Conservation (phyloP, 64 coral and sea anemone genomes). For the Actinia equina region DNA sequence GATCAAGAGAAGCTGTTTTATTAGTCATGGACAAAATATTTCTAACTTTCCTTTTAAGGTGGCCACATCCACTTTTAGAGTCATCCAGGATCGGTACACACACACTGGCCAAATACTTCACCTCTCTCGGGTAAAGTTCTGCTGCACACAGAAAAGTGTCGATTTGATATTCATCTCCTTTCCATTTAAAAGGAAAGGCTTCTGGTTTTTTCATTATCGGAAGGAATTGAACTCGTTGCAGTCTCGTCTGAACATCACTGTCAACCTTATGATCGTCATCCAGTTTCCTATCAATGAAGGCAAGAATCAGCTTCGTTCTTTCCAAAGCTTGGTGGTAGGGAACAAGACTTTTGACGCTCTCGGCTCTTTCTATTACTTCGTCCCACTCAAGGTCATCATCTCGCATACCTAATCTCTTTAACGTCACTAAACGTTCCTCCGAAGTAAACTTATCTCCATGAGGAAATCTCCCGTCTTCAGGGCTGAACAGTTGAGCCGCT, state of each 20-base stretch:
- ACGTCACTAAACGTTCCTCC: slow-evolving; percentile 29
- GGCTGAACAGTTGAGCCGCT: slow-evolving; percentile 33
- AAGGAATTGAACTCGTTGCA: slow-evolving; percentile 55
- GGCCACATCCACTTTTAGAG: neutral
- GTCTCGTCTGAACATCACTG: neutral
- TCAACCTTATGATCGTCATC: neutral
- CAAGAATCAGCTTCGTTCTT: slow-evolving; percentile 32
- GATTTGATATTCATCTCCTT: slow-evolving; percentile 24
- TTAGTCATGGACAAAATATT: neutral
- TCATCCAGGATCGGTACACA: slow-evolving; percentile 31
- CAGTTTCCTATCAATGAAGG: slow-evolving; percentile 31
- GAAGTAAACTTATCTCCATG: slow-evolving; percentile 14
- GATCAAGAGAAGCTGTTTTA: neutral
- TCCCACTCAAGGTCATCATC: slow-evolving; percentile 47
- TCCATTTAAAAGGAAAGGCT: slow-evolving; percentile 64
- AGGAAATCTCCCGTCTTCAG: slow-evolving; percentile 65
- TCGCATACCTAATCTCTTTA: slow-evolving; percentile 56
- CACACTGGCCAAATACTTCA: slow-evolving; percentile 53
- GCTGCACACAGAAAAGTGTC: slow-evolving; percentile 19
- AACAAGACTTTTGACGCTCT: slow-evolving; percentile 25
- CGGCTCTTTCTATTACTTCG: slow-evolving; percentile 58
- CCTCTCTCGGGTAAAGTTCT: slow-evolving; percentile 35
- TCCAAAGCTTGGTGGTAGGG: neutral
- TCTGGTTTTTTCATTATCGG: slow-evolving; percentile 64
- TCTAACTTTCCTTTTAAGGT: neutral